Evolutionary conservation across 2,113 vertebrate species (phyloP).

Genomic region (Phaetusa simplex): DNA sequence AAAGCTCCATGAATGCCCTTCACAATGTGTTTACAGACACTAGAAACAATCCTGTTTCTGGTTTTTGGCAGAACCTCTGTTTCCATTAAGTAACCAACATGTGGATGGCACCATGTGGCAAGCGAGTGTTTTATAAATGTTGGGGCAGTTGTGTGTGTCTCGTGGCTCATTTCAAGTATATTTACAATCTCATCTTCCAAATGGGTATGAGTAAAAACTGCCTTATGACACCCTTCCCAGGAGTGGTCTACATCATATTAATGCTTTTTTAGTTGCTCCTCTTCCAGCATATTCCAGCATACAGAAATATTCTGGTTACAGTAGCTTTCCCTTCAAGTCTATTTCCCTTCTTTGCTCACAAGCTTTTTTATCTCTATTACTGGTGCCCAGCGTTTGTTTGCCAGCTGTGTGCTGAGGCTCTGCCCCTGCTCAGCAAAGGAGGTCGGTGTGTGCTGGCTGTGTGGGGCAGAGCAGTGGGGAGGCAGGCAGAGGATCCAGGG

Average conservation of each 20-base stretch:
- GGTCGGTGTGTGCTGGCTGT: accelerated
- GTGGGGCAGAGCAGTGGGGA: neutral
- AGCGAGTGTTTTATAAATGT: neutral
- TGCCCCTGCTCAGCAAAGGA: neutral
- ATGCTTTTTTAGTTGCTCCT: neutral
- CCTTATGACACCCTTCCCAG: neutral
- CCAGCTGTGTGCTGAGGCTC: neutral
- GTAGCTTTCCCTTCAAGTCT: neutral
- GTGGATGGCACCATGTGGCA: neutral
- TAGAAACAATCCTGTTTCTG: neutral
- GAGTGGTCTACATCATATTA: neutral
- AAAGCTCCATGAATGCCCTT: neutral
- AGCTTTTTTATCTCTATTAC: neutral
- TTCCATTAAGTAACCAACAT: neutral
- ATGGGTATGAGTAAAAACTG: neutral
- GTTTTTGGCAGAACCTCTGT: neutral
- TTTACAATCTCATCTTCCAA: neutral
- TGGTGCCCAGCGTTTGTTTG: neutral
- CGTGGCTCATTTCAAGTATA: neutral
- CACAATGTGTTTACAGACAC: neutral
- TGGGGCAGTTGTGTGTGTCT: neutral
- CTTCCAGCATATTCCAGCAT: neutral
- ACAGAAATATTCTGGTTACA: neutral
- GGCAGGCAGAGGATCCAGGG: too few relatives aligned
- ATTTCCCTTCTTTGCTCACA: neutral